A percentile compares a stretch with the other conserved stretches of the same genome.
Evolutionary conservation across 2,113 vertebrate species (phyloP).

Genomic region (Mobula hypostoma): DNA sequence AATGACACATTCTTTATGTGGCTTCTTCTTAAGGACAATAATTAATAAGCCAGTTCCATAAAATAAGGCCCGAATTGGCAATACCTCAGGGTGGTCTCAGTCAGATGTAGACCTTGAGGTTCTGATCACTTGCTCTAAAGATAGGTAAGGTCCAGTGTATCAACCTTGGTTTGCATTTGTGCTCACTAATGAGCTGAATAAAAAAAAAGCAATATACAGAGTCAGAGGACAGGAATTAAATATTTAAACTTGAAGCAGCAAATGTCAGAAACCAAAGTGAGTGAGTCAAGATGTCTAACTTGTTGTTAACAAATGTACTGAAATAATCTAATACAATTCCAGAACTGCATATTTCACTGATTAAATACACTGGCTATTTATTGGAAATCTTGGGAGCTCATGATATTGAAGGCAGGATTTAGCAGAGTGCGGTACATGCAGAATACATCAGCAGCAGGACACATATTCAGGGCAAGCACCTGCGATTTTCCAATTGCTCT

Average conservation of each 20-base stretch:
- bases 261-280: neutral
- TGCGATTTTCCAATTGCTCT: neutral
- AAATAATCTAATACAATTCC: neutral
- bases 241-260: neutral
- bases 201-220: neutral
- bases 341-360: neutral
- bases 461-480: neutral
- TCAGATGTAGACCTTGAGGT: neutral
- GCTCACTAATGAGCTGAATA: neutral
- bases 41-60: conserved; percentile 97
- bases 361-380: neutral
- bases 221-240: neutral
- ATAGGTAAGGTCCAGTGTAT: conserved; percentile 23
- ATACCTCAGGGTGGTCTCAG: conserved; percentile 67
- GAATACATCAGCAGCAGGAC: neutral
- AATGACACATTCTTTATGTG: conserved; percentile 93
- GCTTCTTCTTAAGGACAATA: conserved; percentile 90
- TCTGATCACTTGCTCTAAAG: conserved; percentile 34
- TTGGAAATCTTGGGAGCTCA: neutral
- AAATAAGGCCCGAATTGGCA: conserved; percentile 90
- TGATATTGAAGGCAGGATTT: neutral
- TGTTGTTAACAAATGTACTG: neutral
- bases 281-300: neutral
- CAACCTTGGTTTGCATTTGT: conserved; percentile 25
- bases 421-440: neutral